Base-by-base conservation (phyloP, 64 coral and sea anemone genomes). In the Catalaphyllia jardinei region DNA sequence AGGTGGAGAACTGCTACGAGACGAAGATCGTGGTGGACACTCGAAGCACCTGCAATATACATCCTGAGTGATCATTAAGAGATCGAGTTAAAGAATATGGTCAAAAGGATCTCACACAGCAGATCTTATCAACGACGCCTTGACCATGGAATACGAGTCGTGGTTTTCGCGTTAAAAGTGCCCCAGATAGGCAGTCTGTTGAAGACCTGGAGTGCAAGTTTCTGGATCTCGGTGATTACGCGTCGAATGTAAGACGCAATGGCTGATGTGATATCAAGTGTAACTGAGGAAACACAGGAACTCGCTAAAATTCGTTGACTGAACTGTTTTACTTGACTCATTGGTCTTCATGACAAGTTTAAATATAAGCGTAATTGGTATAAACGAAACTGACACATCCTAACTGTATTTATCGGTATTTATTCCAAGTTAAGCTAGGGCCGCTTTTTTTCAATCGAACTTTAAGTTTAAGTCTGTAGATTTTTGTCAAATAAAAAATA, bases 161-260 rank as follows among this genome's bases (percentile, higher is more conserved):
- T 80, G 49, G 77, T 77, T 82, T n/a, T 30, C 88, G 88, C 39
- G 57, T 52, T 38, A 90, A 90, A n/a, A 35, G 15, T 1, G 27
- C 77, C 49, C 1, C 3, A 24, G 11, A n/a, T 73, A 22, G 24
- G 54, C 0, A 73, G 13, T 16, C 61, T 16, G 89, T 79, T 30
- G 46, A 55, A 90, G 16, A 74, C 0, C 11, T 42, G 18, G 89
- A 91, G 57, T 84, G 84, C 52, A 13, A 50, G 29, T 71, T 91
- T 4, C 52, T 91, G 20, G 52, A 83, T 7, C 31, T 3, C 17
- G 84, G 84, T 62, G 71, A 91, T 75, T 91, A 91, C 46, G 89
- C 89, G 0, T 91, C 79, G 89, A 90, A 90, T 73, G 22, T 60
- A 0, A 81, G 63, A 31, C 0, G 9, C 0, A 89, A 89, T 51